Evolutionary conservation across 64 coral and sea anemone species (phyloP), one percentile per base, ranked within the genome.

Genomic region (Montipora sp.): DNA sequence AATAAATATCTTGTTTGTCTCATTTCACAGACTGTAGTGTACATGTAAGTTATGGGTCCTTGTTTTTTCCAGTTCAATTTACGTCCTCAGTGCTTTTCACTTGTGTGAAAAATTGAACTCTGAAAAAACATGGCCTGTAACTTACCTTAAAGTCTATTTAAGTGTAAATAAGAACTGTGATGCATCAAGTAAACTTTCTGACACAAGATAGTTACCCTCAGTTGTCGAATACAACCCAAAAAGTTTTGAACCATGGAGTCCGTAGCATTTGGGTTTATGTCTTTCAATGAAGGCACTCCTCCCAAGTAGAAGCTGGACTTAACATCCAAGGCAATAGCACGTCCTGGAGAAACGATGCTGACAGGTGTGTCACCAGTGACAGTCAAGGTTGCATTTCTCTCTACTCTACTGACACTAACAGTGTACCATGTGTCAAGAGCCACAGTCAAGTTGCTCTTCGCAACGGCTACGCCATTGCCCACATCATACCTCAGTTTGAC

Each of bases 401-500:
- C 67, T 20, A 27, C 87, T 66, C 95, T 87, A 11, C 47, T 91
- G 14, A 85, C 53, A 1, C n/a, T 77, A 58, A 96, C 95, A 15
- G 73, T 73, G 47, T 94, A 70, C 84, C 78, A 92, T 15, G 57
- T 93, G 69, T 94, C 88, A 0, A 96, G 70, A 9, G 21, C 65
- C 19, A 94, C 23, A 15, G 61, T 84, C 19, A n/a, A 51, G 18
- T 43, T 58, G 21, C 88, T 96, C 59, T 88, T 83, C 2, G 59
- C 81, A 18, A 80, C 78, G 36, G 82, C 88, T 15, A 88, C 66
- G 22, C 95, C 95, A 55, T 63, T 94, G 27, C 95, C 95, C 49
- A 96, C 92, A 47, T 94, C 75, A 83, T 94, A 96, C 20, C 92
- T 88, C 50, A 90, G 87, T 68, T 96, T 89, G 5, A 96, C 84